Conservation (phyloP, 2,113 vertebrate genomes). For the Caranx melampygus region DNA sequence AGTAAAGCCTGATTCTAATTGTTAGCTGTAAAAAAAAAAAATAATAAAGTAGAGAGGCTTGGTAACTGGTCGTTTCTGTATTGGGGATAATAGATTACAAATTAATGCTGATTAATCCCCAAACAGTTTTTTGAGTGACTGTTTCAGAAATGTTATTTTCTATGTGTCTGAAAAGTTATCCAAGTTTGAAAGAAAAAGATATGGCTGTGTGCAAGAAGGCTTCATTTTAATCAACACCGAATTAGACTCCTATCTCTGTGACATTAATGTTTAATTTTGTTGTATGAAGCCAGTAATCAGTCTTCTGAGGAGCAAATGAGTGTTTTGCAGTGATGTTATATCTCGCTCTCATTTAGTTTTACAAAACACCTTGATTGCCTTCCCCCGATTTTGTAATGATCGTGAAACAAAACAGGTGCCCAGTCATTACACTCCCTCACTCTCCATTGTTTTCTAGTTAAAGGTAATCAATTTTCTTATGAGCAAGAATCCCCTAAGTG, state of each 20-base stretch:
- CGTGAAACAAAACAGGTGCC: slow-evolving; percentile 67
- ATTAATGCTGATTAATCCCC: slow-evolving; percentile 51
- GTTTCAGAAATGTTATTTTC: slow-evolving; percentile 6
- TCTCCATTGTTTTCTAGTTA: slow-evolving; percentile 78
- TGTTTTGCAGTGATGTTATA: slow-evolving; percentile 51
- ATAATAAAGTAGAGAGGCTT: slow-evolving; percentile 1
- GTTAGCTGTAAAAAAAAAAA: slow-evolving; percentile 26
- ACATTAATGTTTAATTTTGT: slow-evolving; percentile 46
- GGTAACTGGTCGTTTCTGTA: slow-evolving; percentile 48
- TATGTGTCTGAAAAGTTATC: neutral
- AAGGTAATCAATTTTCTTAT: slow-evolving; percentile 78
- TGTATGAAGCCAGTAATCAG: slow-evolving; percentile 27
- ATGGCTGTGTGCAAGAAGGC: neutral
- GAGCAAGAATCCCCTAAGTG: slow-evolving; percentile 70
- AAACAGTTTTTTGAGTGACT: slow-evolving; percentile 10
- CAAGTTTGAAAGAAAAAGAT: neutral
- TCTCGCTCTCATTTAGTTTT: slow-evolving; percentile 24
- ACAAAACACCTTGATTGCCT: slow-evolving; percentile 64
- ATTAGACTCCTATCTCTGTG: neutral
- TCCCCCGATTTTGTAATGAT: slow-evolving; percentile 65
- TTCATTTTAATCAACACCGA: slow-evolving; percentile 8
- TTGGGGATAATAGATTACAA: slow-evolving; percentile 5
- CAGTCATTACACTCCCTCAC: slow-evolving; percentile 68
- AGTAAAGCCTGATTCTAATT: slow-evolving; percentile 49
- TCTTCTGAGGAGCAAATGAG: slow-evolving; percentile 31